Percentiles rank a stretch among this genome's conserved stretches.
phyloP scores from a whole-genome alignment of 2,113 vertebrate species.

The Sturnira hondurensis region DNA sequence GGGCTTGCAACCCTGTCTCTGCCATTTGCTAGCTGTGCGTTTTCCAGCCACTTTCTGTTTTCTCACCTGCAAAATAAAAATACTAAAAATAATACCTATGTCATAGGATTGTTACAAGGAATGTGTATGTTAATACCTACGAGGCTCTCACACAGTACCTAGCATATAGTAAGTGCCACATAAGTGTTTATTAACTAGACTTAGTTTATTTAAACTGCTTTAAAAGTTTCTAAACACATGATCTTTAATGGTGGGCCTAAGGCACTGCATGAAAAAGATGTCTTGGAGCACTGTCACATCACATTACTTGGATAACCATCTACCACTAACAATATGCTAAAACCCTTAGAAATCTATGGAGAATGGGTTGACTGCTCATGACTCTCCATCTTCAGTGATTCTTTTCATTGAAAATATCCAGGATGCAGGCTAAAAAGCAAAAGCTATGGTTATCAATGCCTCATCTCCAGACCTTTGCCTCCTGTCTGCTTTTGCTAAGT shows the following conservation, averaged over 20 bases:
- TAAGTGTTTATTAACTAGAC: constrained; percentile 31
- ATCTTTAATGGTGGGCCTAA: neutral
- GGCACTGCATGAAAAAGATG: neutral
- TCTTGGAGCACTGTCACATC: neutral
- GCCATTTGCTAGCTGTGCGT: neutral
- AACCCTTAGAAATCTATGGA: constrained; percentile 36
- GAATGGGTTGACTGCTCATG: neutral
- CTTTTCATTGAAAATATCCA: constrained; percentile 32
- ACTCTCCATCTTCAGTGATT: constrained; percentile 19
- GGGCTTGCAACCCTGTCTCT: neutral
- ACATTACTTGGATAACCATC: neutral
- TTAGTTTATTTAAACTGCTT: constrained; percentile 31
- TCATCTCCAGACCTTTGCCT: constrained; percentile 27
- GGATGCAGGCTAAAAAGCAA: constrained; percentile 42
- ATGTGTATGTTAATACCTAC: neutral
- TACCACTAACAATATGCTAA: neutral
- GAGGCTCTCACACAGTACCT: neutral
- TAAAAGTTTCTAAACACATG: neutral
- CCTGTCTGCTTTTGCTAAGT: constrained; percentile 39
- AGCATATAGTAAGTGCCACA: neutral
- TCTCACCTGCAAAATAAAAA: neutral
- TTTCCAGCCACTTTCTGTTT: neutral
- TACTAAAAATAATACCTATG: neutral
- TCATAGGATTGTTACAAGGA: neutral
- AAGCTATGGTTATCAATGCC: neutral